Conservation (phyloP, 64 coral and sea anemone species). For the Montipora foliosa region DNA sequence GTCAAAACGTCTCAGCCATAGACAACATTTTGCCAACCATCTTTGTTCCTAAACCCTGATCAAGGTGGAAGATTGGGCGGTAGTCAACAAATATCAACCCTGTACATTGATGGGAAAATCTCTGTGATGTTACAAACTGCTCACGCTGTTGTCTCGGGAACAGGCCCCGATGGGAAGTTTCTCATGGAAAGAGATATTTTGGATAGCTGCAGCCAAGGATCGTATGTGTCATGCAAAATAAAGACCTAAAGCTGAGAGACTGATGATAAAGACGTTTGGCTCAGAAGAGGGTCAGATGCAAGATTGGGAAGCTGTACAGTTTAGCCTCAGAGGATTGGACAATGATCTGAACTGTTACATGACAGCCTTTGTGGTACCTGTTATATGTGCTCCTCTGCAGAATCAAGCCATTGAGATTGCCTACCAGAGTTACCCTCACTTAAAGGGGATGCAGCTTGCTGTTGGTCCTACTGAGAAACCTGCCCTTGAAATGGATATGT, state of each 20-base stretch:
- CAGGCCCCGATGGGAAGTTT: too few species aligned
- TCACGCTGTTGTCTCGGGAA: too few species aligned
- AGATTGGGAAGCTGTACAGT: neutral
- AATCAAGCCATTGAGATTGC: neutral
- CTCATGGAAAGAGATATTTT: too few species aligned
- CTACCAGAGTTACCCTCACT: neutral
- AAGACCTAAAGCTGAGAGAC: neutral
- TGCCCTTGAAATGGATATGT: neutral
- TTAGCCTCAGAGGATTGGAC: neutral
- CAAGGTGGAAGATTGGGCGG: too few species aligned
- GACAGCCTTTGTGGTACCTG: neutral
- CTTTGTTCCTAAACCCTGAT: too few species aligned
- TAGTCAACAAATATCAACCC: too few species aligned
- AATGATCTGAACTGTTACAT: neutral
- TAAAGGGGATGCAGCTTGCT: neutral
- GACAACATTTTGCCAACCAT: too few species aligned
- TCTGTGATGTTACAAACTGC: too few species aligned
- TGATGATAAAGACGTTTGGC: neutral
- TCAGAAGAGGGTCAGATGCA: neutral
- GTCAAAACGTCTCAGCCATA: too few species aligned
- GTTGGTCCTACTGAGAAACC: neutral
- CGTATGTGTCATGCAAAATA: too few species aligned
- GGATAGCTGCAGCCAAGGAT: too few species aligned
- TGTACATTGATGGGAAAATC: too few species aligned
- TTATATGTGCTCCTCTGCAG: neutral